Evolutionary conservation across 2,888 invertebrate genomes (phyloP).

Genomic region (Plagodis dolabraria): DNA sequence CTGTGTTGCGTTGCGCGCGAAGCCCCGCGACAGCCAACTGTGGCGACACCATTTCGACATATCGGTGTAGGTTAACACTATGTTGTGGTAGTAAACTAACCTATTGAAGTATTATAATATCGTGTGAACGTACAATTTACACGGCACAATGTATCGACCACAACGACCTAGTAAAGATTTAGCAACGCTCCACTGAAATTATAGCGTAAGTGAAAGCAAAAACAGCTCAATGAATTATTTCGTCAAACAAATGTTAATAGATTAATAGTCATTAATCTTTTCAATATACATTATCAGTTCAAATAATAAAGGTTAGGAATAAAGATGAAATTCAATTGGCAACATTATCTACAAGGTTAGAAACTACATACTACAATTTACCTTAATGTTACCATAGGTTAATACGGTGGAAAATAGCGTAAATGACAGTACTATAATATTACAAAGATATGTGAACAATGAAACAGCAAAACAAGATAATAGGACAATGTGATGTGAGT

Average conservation of each 20-base stretch:
- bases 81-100: slow-evolving; percentile 22
- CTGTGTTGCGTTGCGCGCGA: slow-evolving; percentile 37
- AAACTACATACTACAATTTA: no score
- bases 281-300: no score
- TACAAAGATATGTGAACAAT: no score
- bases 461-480: slow-evolving; percentile 5
- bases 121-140: slow-evolving; percentile 24
- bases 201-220: slow-evolving; percentile 2
- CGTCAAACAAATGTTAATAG: slow-evolving; percentile 4
- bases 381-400: no score
- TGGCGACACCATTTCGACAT: slow-evolving; percentile 53
- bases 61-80: slow-evolving; percentile 33
- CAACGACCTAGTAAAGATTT: slow-evolving; percentile 17
- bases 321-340: no score
- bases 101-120: slow-evolving; percentile 25
- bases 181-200: slow-evolving; percentile 4
- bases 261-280: no score
- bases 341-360: no score
- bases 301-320: no score
- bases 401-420: no score
- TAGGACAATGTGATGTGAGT: slow-evolving; percentile 34
- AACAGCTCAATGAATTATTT: slow-evolving; percentile 3
- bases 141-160: slow-evolving; percentile 12
- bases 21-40: slow-evolving; percentile 43
- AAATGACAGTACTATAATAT: no score